Evolutionary conservation across 1,140 invertebrate species (phyloP).

Genomic region (Atta colombica): DNA sequence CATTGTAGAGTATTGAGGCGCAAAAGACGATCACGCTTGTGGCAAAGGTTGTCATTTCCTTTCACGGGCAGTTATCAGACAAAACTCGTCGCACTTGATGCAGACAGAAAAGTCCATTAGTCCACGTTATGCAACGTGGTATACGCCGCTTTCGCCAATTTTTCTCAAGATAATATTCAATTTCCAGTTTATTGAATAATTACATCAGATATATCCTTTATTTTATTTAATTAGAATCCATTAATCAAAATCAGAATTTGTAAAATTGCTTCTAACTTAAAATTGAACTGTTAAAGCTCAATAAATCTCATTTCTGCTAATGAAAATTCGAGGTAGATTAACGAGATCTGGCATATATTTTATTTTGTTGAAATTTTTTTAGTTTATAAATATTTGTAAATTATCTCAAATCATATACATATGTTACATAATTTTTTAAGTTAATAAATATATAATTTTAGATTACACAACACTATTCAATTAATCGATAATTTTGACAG

Average conservation of each 20-base stretch:
- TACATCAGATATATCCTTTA: constrained; percentile 16
- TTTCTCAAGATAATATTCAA: constrained; percentile 15
- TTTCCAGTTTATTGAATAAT: not conserved
- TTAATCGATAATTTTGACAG: constrained; percentile 31
- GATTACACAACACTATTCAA: constrained; percentile 6
- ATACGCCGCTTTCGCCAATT: constrained; percentile 30
- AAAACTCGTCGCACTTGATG: constrained; percentile 4
- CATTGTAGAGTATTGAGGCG: constrained; percentile 69
- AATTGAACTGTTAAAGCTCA: not conserved
- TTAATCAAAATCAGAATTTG: not conserved
- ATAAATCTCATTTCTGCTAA: constrained; percentile 8
- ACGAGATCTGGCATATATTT: constrained; percentile 23
- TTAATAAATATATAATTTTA: constrained; percentile 27
- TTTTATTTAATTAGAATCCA: constrained; percentile 15
- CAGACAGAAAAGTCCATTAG: not conserved
- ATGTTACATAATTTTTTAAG: constrained; percentile 21
- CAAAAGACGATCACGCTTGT: constrained; percentile 68
- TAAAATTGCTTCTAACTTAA: not conserved
- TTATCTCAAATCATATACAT: constrained; percentile 18
- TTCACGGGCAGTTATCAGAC: constrained; percentile 15
- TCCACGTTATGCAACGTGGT: constrained; percentile 24
- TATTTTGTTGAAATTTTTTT: constrained; percentile 39
- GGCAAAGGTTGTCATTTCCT: constrained; percentile 46
- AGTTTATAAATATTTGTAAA: constrained; percentile 22
- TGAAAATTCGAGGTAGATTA: constrained; percentile 3